A percentile compares a stretch with the other conserved stretches of the same genome.
Conservation (phyloP, 2,113 vertebrate species). For the Australoheros scitulus region DNA sequence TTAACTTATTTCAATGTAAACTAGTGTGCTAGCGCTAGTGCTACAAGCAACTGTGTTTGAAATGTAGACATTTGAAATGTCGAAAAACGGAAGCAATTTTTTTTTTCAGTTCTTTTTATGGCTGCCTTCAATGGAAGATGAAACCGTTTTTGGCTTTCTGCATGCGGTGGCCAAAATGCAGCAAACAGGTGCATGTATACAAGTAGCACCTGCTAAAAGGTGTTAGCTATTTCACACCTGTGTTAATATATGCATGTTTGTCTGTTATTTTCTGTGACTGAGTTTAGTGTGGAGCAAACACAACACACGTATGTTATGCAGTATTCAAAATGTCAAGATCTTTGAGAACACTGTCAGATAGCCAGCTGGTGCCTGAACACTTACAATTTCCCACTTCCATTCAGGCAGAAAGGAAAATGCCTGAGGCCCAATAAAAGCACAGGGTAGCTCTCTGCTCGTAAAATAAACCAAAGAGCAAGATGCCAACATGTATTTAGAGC, state of each 20-base stretch:
- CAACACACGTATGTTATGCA: background rate
- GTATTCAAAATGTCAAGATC: conserved; percentile 5
- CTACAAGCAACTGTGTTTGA: too few relatives aligned
- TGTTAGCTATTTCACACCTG: background rate
- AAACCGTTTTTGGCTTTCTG: background rate
- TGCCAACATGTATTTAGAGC: conserved; percentile 50
- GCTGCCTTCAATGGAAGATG: background rate
- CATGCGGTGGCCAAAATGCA: background rate
- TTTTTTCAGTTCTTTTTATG: background rate
- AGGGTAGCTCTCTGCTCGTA: background rate
- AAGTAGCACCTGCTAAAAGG: background rate
- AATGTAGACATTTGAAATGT: too few relatives aligned
- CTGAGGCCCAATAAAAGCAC: conserved; percentile 14
- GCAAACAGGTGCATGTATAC: background rate
- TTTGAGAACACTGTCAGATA: background rate
- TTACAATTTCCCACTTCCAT: background rate
- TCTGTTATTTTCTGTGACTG: background rate
- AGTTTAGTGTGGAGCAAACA: background rate
- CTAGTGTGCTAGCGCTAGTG: too few relatives aligned
- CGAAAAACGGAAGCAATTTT: too few relatives aligned
- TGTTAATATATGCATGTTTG: background rate
- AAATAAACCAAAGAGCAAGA: conserved; percentile 27
- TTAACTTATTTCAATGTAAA: too few relatives aligned
- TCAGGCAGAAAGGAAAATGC: background rate
- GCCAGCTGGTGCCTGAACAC: conserved; percentile 6